A percentile compares a stretch with the other conserved stretches of the same genome.
These are phyloP conservation scores for Calyptommatus sinebrachiatus DNA, from an alignment of 2,113 vertebrate species.

Conservation along the genomic window DNA sequence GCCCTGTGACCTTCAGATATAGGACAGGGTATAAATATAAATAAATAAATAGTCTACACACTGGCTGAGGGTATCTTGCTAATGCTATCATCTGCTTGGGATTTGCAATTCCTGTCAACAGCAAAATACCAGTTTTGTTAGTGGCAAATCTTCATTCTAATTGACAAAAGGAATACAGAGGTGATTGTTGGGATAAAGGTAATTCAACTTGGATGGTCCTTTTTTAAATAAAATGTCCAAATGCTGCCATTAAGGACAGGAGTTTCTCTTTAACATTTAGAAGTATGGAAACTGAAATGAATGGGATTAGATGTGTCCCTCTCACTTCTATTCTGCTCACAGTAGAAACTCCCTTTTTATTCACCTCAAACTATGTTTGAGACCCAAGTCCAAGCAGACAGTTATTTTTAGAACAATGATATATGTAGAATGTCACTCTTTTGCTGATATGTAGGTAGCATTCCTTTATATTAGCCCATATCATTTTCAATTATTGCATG, in stretches of 20 bases:
- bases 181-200: not conserved
- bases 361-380: constrained; percentile 4
- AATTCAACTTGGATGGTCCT: not conserved
- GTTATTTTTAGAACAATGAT: constrained; percentile 6
- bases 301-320: not conserved
- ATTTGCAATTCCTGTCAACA: not conserved
- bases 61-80: too few relatives aligned
- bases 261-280: not conserved
- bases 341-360: constrained; percentile 6
- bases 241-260: not conserved
- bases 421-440: too few relatives aligned
- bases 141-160: not conserved
- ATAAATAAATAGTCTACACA: too few relatives aligned
- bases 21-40: too few relatives aligned
- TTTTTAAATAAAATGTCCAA: not conserved
- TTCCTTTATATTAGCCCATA: not conserved
- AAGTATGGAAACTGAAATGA: not conserved
- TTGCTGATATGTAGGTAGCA: too few relatives aligned
- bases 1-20: too few relatives aligned
- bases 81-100: too few relatives aligned
- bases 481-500: not conserved
- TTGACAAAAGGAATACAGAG: not conserved
- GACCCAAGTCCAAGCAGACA: not conserved
- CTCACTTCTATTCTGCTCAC: not conserved
- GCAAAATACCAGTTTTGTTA: not conserved